Conservation (phyloP, 2,888 invertebrate genomes). For the Leptopilina drosophilae region DNA sequence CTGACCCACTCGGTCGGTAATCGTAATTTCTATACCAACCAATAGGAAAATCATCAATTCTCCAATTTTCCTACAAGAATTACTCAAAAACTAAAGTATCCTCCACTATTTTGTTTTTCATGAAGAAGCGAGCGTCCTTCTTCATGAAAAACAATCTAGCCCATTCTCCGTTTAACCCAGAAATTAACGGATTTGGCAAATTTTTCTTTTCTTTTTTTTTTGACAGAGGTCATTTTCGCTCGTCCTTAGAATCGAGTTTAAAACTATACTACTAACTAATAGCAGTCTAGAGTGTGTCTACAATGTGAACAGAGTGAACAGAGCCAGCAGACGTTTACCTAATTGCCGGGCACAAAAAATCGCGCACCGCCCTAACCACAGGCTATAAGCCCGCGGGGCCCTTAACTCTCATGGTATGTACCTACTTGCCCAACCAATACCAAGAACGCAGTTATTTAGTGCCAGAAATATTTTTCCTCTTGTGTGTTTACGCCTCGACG, state of each 20-base stretch:
- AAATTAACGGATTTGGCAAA: background rate
- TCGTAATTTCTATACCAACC: slow-evolving; percentile 37
- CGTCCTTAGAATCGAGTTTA: slow-evolving; percentile 64
- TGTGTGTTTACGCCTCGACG: slow-evolving; percentile 39
- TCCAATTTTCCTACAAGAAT: no score
- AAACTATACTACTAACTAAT: slow-evolving; percentile 76
- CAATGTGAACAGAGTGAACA: slow-evolving; percentile 72
- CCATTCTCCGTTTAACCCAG: no score
- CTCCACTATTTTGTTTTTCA: no score
- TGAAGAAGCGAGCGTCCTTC: no score
- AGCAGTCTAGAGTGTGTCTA: slow-evolving; percentile 72
- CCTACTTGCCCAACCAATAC: slow-evolving; percentile 44
- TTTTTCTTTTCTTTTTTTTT: background rate
- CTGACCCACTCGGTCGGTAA: slow-evolving; percentile 63
- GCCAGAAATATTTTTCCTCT: slow-evolving; percentile 28
- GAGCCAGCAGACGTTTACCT: slow-evolving; percentile 75
- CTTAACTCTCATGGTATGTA: slow-evolving; percentile 59
- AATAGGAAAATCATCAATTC: background rate
- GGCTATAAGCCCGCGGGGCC: slow-evolving; percentile 72
- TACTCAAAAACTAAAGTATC: no score
- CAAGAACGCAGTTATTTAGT: slow-evolving; percentile 39
- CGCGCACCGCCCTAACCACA: slow-evolving; percentile 77
- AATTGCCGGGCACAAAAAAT: slow-evolving; percentile 76
- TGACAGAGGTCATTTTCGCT: slow-evolving; percentile 55
- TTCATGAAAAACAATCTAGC: background rate